phyloP scores from a whole-genome alignment of 2,797 vertebrate species.

The Botia kubotai region DNA sequence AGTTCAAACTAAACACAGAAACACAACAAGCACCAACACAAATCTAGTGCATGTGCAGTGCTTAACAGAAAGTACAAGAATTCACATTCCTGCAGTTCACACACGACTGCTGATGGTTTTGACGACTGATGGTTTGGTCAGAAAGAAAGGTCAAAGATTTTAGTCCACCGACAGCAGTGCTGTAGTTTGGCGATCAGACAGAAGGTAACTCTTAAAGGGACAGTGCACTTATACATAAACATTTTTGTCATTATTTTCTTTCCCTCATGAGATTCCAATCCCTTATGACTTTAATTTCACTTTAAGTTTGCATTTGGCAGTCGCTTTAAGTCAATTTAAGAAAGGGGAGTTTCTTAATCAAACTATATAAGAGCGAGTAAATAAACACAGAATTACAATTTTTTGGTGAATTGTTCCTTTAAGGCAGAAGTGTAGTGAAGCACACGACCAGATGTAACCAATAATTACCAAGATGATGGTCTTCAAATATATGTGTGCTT shows the following conservation, averaged over 20 bases:
- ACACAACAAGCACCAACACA: conserved; percentile 2
- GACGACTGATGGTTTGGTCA: not conserved
- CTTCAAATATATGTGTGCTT: conserved; percentile 38
- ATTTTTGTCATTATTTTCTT: not conserved
- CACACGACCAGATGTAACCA: not conserved
- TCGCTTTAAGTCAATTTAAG: too few relatives aligned
- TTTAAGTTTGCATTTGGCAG: too few relatives aligned
- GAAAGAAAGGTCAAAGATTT: not conserved
- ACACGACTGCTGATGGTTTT: not conserved
- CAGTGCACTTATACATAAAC: too few relatives aligned
- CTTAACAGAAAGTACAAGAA: not conserved
- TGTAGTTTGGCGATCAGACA: not conserved
- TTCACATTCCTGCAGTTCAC: not conserved
- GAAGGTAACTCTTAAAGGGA: too few relatives aligned
- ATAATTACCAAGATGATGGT: conserved; percentile 1
- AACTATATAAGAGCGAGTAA: not conserved
- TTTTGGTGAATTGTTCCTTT: not conserved
- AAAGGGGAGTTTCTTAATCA: not conserved
- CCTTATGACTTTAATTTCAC: not conserved
- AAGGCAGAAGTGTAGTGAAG: not conserved
- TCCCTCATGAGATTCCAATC: not conserved
- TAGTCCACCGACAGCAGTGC: not conserved
- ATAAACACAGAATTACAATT: not conserved
- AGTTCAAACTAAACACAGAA: conserved; percentile 24
- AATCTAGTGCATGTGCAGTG: not conserved